Evolutionary conservation across 2,797 vertebrate genomes (phyloP), one percentile per base, ranked within the genome.

Genomic region (Sebastes wilsoni): DNA sequence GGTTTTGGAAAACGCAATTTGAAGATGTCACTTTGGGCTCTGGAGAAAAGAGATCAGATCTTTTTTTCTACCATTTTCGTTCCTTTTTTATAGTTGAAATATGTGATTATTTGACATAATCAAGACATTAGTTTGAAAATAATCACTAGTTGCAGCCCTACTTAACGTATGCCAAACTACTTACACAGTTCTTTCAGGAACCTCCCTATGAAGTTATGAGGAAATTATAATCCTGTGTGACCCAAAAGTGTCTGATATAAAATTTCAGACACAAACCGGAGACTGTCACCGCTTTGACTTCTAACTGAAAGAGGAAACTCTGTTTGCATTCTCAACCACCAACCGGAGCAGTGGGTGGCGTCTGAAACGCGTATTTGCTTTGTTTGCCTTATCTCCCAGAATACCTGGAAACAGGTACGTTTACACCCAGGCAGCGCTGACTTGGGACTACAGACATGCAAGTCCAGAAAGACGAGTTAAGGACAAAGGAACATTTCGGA

Each of bases 351-450:
- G 64, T 28, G 79, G 86, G 78, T 3, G 81, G 82, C 7, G 59
- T 36, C 70, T 16, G 1, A 7, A 32, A 27, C 10, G 18, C 23
- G 46, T 79, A 4, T 76, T 66, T 83, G 55, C 84, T 65, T 54
- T 66, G 61, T 72, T 62, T 69, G 38, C 66, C 72, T 79, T 84
- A 82, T 86, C 80, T 75, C 11, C 2, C 36, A 27, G 12, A 60
- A 81, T 10, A 79, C 70, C 79, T 79, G 65, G 0, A 34, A 8
- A 27, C 75, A 83, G 79, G 64, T 72, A 30, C 2, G 52, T 18
- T 36, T 27, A 54, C 73, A 34, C 27, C 28, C 22, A 55, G 65
- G 11, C 23, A 4, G 4, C 0, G 56, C 65, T 30, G 60, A 71
- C 22, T 25, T 4, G 32, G 36, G 71, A 23, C 60, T 6, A 23